Percentiles rank a stretch among this genome's conserved stretches.
These are phyloP conservation scores for Corythornis cristatus DNA, from an alignment of 2,113 vertebrate species.

Conservation along the genomic window DNA sequence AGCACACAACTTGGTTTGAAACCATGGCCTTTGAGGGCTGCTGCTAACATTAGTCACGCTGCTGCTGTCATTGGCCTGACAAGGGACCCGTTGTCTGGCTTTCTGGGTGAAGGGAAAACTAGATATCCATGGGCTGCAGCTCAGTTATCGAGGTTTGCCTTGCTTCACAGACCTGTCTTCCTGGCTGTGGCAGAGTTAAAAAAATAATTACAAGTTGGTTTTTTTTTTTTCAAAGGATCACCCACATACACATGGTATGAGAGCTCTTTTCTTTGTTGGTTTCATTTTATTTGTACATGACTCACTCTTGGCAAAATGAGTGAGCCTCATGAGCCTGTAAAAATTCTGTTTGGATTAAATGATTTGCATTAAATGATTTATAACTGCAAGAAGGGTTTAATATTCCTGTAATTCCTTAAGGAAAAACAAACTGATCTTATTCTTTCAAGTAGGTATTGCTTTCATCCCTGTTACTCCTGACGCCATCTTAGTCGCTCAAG, in stretches of 20 bases:
- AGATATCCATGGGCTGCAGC: background rate
- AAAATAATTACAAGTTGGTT: conserved; percentile 41
- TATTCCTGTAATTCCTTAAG: conserved; percentile 63
- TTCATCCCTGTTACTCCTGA: conserved; percentile 25
- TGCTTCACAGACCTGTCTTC: conserved; percentile 39
- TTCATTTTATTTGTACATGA: conserved; percentile 74
- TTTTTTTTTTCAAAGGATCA: conserved; percentile 56
- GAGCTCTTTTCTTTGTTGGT: conserved; percentile 63
- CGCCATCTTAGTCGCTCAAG: conserved; percentile 17
- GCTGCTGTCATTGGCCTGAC: rapidly evolving
- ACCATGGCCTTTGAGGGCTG: background rate
- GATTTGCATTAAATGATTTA: conserved; percentile 68
- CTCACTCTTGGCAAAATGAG: conserved; percentile 73
- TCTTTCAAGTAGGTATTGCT: conserved; percentile 51
- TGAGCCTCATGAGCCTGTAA: conserved; percentile 67
- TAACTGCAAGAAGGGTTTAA: conserved; percentile 53
- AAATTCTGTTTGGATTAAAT: conserved; percentile 65
- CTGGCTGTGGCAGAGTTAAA: conserved; percentile 56
- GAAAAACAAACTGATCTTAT: conserved; percentile 59
- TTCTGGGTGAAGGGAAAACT: background rate
- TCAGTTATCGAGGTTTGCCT: background rate
- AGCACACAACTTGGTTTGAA: background rate
- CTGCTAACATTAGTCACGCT: background rate
- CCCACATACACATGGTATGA: conserved; percentile 68
- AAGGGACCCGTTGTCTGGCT: background rate